Evolutionary conservation across 2,888 invertebrate species (phyloP).

Genomic region (Nasonia oneida): DNA sequence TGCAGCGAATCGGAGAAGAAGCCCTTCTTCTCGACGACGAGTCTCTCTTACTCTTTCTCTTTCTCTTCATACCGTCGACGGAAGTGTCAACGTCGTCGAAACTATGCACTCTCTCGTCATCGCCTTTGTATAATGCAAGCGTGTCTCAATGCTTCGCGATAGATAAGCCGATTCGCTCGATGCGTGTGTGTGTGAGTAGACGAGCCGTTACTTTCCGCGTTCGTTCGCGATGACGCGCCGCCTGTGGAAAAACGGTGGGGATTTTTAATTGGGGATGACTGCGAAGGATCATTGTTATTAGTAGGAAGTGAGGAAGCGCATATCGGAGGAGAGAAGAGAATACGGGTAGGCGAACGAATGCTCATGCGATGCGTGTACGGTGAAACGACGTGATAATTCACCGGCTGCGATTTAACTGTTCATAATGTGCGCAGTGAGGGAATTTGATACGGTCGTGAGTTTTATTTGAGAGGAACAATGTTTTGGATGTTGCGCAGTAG

Average conservation of each 20-base stretch:
- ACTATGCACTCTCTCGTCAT: not conserved
- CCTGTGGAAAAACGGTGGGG: not conserved
- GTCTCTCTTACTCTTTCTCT: not conserved
- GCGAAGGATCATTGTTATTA: constrained; percentile 21
- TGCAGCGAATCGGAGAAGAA: not conserved
- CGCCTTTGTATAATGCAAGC: constrained; percentile 10
- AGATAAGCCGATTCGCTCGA: constrained; percentile 24
- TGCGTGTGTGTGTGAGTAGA: not conserved
- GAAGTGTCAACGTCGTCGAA: constrained; percentile 40
- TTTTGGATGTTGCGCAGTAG: not conserved
- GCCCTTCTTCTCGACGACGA: not conserved
- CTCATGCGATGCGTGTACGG: not conserved
- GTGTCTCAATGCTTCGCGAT: constrained; percentile 17
- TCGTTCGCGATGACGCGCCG: not conserved
- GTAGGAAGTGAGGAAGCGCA: not conserved
- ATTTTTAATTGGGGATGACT: constrained; percentile 22
- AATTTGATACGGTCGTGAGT: not conserved
- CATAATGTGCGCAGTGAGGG: not conserved
- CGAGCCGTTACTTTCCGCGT: constrained; percentile 24
- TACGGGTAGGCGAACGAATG: not conserved
- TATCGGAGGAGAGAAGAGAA: not conserved
- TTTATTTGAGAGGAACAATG: not conserved
- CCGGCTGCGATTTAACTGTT: constrained; percentile 3
- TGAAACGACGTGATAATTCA: constrained; percentile 12
- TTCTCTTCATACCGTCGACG: not conserved